These are phyloP conservation scores for Neotoma lepida DNA, from an alignment of 2,113 vertebrate genomes.

Conservation along the genomic window DNA sequence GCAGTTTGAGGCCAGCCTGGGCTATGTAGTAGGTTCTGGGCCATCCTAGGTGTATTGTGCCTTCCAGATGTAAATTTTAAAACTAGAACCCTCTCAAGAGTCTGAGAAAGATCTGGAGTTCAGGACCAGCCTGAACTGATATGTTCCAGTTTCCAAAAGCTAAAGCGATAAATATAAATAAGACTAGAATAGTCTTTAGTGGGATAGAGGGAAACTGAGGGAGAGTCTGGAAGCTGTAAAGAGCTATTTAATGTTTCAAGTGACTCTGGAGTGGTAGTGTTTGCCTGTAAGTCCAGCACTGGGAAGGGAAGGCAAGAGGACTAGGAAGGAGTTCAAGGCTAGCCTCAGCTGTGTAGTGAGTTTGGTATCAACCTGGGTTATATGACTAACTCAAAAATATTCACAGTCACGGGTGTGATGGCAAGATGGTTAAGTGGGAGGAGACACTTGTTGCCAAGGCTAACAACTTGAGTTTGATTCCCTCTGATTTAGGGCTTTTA, in stretches of 20 bases:
- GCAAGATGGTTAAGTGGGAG: neutral
- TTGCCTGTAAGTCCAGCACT: neutral
- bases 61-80: conserved; percentile 22
- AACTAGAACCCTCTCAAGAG: neutral
- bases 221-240: neutral
- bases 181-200: neutral
- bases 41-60: neutral
- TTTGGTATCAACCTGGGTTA: neutral
- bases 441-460: neutral
- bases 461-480: neutral
- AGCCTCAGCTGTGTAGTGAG: neutral
- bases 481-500: neutral
- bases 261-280: neutral
- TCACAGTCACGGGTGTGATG: neutral
- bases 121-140: neutral
- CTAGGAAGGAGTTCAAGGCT: neutral
- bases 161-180: neutral
- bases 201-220: neutral
- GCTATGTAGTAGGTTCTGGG: neutral
- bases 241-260: neutral
- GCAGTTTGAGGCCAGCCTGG: neutral
- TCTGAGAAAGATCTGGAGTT: neutral
- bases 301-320: neutral
- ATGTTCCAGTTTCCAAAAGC: neutral
- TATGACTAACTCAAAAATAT: too few relatives aligned